Base-by-base conservation (phyloP, 2,888 invertebrate species). In the Rotaria sp. region DNA sequence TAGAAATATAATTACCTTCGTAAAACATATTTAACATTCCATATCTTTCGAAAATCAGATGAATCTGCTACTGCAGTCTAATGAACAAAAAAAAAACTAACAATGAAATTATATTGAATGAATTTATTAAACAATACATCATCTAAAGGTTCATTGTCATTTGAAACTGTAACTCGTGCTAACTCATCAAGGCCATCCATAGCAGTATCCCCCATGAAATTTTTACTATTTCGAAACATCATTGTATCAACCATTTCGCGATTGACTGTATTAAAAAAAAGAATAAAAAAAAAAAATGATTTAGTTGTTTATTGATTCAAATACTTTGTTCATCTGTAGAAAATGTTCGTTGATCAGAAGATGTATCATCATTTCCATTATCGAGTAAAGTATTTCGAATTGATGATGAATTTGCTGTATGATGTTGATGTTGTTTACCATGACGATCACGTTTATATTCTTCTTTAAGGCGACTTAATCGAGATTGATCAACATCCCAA, bases 131-230 rank as follows among this genome's bases (percentile, higher is more conserved):
- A 8, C 2, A 24, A 84, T 84, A 59, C 84, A 48, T 84, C 84
- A 88, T 95, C 94, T 84, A 89, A 88, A 87, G 95, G 94, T 91
- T 97, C 97, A 35, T 96, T 95, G 92, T 97, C 97, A 93, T 97
- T 97, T 92, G 95, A 96, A 89, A 97, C 96, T 87, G 97, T 97
- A 88, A 98, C 94, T 92, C 96, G 96, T 84, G 97, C 97, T 90
- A 98, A 93, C 92, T 98, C 97, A 85, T 97, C 97, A 87, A 97
- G 93, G 87, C 95, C 95, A 88, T 96, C 92, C n/a, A 94, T 93
- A 88, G 94, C 89, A 84, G 18, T 85, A 18, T 88, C 86, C 30
- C 55, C 86, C 38, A 80, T 87, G 30, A 87, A 74, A 50, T 80
- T 80, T 41, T 80, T 80, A 80, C 80, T 80, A 80, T 80, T 80